Evolutionary conservation across 2,113 vertebrate species (phyloP), one percentile per base, ranked within the genome.

Genomic region (Callopanchax toddi): DNA sequence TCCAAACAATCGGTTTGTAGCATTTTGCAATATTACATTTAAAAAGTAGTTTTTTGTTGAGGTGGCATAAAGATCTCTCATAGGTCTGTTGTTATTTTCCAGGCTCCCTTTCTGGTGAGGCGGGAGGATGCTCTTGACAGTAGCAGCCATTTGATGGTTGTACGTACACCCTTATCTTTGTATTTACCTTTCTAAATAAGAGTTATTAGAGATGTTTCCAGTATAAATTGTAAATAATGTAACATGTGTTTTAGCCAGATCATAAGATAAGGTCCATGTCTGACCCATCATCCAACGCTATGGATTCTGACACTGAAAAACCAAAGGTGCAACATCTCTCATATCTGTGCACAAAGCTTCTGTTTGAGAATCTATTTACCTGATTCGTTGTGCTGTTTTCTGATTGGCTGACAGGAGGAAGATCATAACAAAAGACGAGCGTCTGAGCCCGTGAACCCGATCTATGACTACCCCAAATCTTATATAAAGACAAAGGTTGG

Each of bases 401-500:
- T 58, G 18, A 71, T 40, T 25, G 16, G 29, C 9, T 18, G 1
- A 11, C 55, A 86, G 81, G 23, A 0, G 21, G 56, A 60, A 11
- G 50, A 6, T 0, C 0, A 0, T 9, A 0, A 0, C 15, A 76
- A 13, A 60, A 78, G 82, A 69, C 78, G 10, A 0, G 11, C 6
- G 25, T 89, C 87, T 36, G 76, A 55, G 15, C 82, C 83, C 3
- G 13, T 43, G 25, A 2, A 71, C 20, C 25, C 64, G 9, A 29
- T 77, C 45, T 89, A 89, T 15, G 76, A 78, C 34, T 42, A 65
- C 25, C 86, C 87, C 0, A 77, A 0, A 51, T 0, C 54, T 40
- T 32, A 26, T 58, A 0, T 2, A 1, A 22, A 0, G 11, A 8
- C 16, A n/a, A 3, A 40, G 36, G 73, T 71, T 59, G 2, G 58